A percentile compares a stretch with the other conserved stretches of the same genome.
Conservation (phyloP, 2,113 vertebrate genomes). For the Delphinapterus leucas region DNA sequence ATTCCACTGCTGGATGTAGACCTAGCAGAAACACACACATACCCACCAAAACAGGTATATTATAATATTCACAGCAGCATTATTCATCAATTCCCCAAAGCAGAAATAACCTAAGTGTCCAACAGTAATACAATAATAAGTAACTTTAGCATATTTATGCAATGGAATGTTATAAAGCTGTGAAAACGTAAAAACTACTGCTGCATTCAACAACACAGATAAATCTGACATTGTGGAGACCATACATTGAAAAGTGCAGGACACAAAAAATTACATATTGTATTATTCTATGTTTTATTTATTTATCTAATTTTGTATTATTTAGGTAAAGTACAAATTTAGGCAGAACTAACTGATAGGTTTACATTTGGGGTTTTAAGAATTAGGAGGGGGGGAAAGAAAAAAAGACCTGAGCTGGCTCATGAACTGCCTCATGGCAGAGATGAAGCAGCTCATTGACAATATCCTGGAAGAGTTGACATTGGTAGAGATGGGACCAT, state of each 20-base stretch:
- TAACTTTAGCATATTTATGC: not conserved
- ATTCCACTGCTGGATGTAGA: not conserved
- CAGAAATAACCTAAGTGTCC: not conserved
- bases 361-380: not conserved
- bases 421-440: constrained; percentile 49
- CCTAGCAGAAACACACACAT: not conserved
- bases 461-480: constrained; percentile 97
- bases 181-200: not conserved
- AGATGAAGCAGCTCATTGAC: constrained; percentile 94
- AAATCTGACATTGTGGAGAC: not conserved
- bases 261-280: not conserved
- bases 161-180: not conserved
- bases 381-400: fast-evolving
- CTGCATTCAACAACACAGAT: not conserved
- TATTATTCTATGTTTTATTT: not conserved
- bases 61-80: not conserved
- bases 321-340: not conserved
- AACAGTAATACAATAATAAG: not conserved
- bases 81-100: not conserved
- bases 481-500: constrained; percentile 96
- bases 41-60: not conserved
- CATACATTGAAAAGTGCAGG: not conserved
- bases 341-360: not conserved
- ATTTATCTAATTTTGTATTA: not conserved
- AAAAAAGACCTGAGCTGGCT: not conserved